Conservation (phyloP, 2,113 vertebrate species). For the Lampris megalopsis region DNA sequence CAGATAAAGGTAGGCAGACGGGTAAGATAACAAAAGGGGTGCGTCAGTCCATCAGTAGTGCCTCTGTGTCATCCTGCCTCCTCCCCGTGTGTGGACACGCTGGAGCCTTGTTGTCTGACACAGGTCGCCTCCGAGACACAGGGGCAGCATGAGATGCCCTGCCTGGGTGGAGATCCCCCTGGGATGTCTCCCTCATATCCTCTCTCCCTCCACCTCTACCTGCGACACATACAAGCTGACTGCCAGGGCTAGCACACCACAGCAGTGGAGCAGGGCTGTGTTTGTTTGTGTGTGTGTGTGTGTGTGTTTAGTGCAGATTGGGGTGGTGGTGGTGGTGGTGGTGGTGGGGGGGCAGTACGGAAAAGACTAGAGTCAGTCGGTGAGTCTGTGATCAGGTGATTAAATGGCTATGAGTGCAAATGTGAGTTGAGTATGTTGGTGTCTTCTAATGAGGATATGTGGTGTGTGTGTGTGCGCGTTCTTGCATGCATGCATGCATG, state of each 20-base stretch:
- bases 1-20: slow-evolving; percentile 47
- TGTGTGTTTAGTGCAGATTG: no score
- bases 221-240: slow-evolving; percentile 69
- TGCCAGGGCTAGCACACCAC: slow-evolving; percentile 42
- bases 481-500: background rate
- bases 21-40: slow-evolving; percentile 70
- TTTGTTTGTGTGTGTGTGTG: background rate
- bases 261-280: background rate
- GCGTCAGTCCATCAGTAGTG: slow-evolving; percentile 79
- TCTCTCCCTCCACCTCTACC: slow-evolving; percentile 51
- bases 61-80: slow-evolving; percentile 65
- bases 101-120: slow-evolving; percentile 77
- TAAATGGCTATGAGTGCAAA: background rate
- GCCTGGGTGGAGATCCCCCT: slow-evolving; percentile 25
- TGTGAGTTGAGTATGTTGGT: no score
- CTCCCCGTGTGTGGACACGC: slow-evolving; percentile 64
- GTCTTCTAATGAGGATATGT: background rate
- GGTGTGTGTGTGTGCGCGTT: slow-evolving; percentile 2
- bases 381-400: background rate
- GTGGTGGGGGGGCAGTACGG: background rate
- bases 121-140: slow-evolving; percentile 64
- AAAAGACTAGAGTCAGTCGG: background rate
- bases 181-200: slow-evolving; percentile 65
- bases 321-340: background rate
- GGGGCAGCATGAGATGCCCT: slow-evolving; percentile 68